phyloP scores from a whole-genome alignment of 2,888 invertebrate genomes.

The Noctua pronuba region DNA sequence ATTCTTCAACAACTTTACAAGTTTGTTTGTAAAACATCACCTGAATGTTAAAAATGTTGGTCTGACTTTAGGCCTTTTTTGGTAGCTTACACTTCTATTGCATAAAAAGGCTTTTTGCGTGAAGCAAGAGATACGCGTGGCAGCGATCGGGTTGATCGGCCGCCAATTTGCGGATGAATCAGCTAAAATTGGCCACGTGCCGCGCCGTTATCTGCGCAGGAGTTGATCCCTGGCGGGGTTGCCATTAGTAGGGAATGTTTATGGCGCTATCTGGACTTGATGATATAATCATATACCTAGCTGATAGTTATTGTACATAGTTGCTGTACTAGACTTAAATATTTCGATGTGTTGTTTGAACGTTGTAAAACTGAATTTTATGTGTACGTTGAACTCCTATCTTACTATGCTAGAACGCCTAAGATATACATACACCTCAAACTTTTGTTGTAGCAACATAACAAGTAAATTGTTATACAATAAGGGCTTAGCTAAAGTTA shows the following conservation, averaged over 20 bases:
- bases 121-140: conserved; percentile 19
- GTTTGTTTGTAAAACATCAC: not conserved
- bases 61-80: not conserved
- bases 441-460: not conserved
- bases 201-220: conserved; percentile 67
- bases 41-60: not conserved
- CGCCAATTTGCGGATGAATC: conserved; percentile 78
- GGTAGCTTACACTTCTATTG: not conserved
- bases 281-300: conserved; percentile 38
- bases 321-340: not conserved
- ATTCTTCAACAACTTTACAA: not conserved
- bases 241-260: conserved; percentile 43
- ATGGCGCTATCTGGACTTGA: conserved; percentile 40
- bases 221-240: conserved; percentile 62
- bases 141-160: conserved; percentile 53
- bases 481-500: not conserved
- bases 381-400: not conserved
- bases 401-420: not conserved
- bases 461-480: not conserved
- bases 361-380: not conserved
- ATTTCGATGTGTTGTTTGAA: not conserved
- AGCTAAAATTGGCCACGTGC: conserved; percentile 79
- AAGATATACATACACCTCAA: not conserved
- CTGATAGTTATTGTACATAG: conserved; percentile 11
- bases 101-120: not conserved